Evolutionary conservation across 64 coral and sea anemone genomes (phyloP).

Genomic region (Montipora cactus): DNA sequence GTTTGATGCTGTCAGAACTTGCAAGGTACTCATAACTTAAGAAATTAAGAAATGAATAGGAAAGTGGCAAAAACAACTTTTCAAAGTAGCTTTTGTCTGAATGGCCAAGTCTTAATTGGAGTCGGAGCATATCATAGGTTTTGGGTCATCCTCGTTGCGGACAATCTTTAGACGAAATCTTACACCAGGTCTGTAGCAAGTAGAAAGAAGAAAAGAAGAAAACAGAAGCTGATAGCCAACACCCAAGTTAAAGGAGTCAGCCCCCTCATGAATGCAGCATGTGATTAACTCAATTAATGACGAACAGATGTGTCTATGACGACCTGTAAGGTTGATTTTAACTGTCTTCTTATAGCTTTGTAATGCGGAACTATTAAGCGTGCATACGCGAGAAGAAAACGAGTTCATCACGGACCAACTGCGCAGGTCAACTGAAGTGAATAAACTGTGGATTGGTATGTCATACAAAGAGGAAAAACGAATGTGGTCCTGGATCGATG

Average conservation of each 20-base stretch:
- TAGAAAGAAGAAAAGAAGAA: no score
- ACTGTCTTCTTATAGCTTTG: constrained; percentile 59
- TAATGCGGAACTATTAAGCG: constrained; percentile 62
- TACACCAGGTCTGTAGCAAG: no score
- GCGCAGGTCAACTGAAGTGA: constrained; percentile 75
- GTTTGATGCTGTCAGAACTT: constrained; percentile 79
- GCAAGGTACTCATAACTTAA: constrained; percentile 41
- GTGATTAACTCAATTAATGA: background rate
- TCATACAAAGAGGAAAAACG: constrained; percentile 63
- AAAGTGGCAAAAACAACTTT: no score
- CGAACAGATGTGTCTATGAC: background rate
- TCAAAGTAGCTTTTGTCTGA: no score
- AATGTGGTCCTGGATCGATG: constrained; percentile 85
- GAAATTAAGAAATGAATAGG: no score
- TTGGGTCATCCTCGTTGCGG: no score
- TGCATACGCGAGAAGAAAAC: constrained; percentile 77
- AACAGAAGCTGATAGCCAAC: background rate
- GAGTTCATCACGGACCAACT: constrained; percentile 64
- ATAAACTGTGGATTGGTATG: constrained; percentile 84
- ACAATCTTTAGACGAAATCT: no score
- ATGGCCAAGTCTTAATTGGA: no score
- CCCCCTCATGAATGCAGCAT: no score
- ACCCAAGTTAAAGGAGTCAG: no score
- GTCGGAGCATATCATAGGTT: no score
- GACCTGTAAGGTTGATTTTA: background rate